Evolutionary conservation across 2,888 invertebrate genomes (phyloP), one percentile per base, ranked within the genome.

Genomic region (Serripes groenlandicus): DNA sequence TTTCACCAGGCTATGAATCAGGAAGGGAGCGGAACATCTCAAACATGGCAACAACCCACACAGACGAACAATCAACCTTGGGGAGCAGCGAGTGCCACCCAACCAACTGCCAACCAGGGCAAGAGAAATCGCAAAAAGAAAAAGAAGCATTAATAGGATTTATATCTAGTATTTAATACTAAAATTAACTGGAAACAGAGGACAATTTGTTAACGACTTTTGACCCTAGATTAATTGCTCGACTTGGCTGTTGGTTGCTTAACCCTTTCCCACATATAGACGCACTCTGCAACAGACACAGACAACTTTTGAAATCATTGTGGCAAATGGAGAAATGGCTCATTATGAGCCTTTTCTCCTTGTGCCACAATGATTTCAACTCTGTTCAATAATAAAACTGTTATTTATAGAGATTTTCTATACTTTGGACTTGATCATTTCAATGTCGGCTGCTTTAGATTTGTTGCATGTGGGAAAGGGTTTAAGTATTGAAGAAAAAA

Each of bases 1-100:
- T 97, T 97, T 95, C 97, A 96, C 92, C 96, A 97, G 93, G 96
- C 90, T 23, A 89, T 89, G 90, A 82, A 85, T 64, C 82, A 88
- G n/a, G 91, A 90, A 73, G 83, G 87, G 70, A 75, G 83, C 72
- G 85, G 81, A 77, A 78, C 83, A 73, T 66, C 78, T 78, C 32
- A 82, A 80, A 66, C n/a, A n/a, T 87, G 85, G 85, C 86, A 86
- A 77, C 86, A 84, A 70, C 84, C 85, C 18, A 66, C 89, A 70
- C 88, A 89, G 69, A 37, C 85, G 54, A 82, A 68, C 75, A 64
- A 83, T 69, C 78, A 75, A 42, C n/a, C 75, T 49, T 79, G 86
- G 85, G 79, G 78, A 60, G 52, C 75, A 15, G 70, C 66, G 54
- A 76, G 79, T 52, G 71, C 62, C 34, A 58, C 35, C 54, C 73